Percentiles rank a stretch among this genome's conserved stretches.
Evolutionary conservation across 2,888 invertebrate species (phyloP).

Genomic region (Cataglyphis cursor): DNA sequence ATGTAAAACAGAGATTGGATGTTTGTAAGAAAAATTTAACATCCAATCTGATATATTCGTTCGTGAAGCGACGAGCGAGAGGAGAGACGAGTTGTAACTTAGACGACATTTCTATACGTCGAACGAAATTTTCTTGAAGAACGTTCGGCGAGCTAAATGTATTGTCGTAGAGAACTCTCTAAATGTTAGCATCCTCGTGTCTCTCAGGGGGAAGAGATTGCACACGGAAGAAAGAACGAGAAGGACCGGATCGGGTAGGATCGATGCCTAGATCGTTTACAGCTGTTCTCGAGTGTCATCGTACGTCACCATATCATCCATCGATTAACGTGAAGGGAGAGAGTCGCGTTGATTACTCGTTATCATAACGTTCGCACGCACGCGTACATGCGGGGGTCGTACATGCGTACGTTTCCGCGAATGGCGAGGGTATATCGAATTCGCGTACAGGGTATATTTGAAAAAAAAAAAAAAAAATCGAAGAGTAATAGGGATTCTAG

Average conservation of each 20-base stretch:
- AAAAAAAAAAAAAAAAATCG: slow-evolving; percentile 57
- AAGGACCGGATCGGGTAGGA: background rate
- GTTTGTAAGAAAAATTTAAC: background rate
- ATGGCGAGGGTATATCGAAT: slow-evolving; percentile 59
- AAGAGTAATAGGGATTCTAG: slow-evolving; percentile 53
- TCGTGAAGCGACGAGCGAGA: background rate
- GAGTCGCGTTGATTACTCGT: slow-evolving; percentile 65
- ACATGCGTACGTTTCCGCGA: slow-evolving; percentile 12
- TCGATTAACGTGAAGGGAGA: slow-evolving; percentile 12
- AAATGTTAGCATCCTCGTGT: slow-evolving; percentile 55
- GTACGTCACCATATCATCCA: slow-evolving; percentile 33
- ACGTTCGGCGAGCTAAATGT: slow-evolving; percentile 32
- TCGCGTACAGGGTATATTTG: slow-evolving; percentile 71
- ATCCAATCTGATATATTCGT: background rate
- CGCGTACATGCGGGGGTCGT: background rate
- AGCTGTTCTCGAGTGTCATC: slow-evolving; percentile 27
- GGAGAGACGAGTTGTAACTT: slow-evolving; percentile 31
- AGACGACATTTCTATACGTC: slow-evolving; percentile 18
- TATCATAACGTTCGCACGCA: slow-evolving; percentile 65
- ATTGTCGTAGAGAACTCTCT: slow-evolving; percentile 54
- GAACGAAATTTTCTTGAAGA: slow-evolving; percentile 8
- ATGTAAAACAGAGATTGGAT: background rate
- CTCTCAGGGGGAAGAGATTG: background rate
- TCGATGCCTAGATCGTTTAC: slow-evolving; percentile 15
- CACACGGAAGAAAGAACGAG: background rate